Evolutionary conservation across 2,113 vertebrate species (phyloP), one percentile per base, ranked within the genome.

Genomic region (Spermophilus dauricus): DNA sequence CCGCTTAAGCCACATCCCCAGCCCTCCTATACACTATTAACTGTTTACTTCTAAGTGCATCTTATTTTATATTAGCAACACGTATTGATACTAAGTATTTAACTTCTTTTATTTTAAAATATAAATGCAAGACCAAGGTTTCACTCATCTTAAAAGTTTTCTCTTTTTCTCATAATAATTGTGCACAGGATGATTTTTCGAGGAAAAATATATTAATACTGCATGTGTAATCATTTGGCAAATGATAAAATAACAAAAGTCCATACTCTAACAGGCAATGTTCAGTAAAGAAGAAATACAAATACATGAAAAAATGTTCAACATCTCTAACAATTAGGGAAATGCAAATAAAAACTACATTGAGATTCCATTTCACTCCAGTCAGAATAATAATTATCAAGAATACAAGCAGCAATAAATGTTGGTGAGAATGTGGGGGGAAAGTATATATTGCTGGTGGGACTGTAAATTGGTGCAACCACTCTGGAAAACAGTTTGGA

Each of bases 201-300:
- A 77, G 72, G 58, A 37, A 85, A 58, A 93, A 42, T 14, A 28
- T 22, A 76, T 26, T 77, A 78, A 84, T 12, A 58, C 37, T 94
- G 48, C 32, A 92, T 80, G 70, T 73, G 51, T 70, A 95, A 91
- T n/a, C 7, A 88, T 63, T 67, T 93, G 17, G 2, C 70, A 96
- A 90, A 90, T 67, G 82, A 48, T 67, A 95, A 83, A 78, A n/a
- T 73, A 28, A 95, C 53, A 93, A 96, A 91, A 95, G 61, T 84
- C 34, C 32, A 28, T 63, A 70, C 16, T 78, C 24, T 53, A 77
- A 82, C 4, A 93, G 8, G 39, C 2, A 89, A 69, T 69, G n/a
- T 22, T 90, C 65, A 95, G 56, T 58, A 58, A 58, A 58, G 56
- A 58, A 56, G 18, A 56, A 56, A 22, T 58, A 24, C 56, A 58